Evolutionary conservation across 2,797 vertebrate species (phyloP).

Genomic region (Lemur catta): DNA sequence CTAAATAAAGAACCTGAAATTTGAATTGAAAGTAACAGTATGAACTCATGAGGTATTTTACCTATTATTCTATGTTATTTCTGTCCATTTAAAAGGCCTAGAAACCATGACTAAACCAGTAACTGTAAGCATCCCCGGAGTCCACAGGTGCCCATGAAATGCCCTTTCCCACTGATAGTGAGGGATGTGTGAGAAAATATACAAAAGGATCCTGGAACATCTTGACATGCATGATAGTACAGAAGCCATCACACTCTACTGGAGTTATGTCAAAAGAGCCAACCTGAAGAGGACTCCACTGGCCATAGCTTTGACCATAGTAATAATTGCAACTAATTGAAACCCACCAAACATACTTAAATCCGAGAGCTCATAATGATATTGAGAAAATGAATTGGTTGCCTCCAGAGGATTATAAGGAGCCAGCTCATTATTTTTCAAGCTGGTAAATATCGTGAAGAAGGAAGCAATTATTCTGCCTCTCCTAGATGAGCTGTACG

Average conservation of each 20-base stretch:
- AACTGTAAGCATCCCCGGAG: background rate
- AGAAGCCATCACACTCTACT: accelerated
- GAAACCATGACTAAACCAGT: background rate
- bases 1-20: slow-evolving; percentile 17
- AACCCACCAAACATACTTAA: background rate
- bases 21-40: slow-evolving; percentile 10
- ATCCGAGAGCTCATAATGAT: background rate
- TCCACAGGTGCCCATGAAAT: background rate
- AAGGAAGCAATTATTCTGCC: background rate
- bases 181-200: background rate
- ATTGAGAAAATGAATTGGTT: background rate
- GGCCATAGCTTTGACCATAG: background rate
- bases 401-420: background rate
- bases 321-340: background rate
- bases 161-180: background rate
- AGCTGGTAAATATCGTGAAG: background rate
- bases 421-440: background rate
- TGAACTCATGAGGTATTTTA: background rate
- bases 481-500: background rate
- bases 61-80: background rate
- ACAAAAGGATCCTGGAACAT: background rate
- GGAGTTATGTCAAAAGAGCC: background rate
- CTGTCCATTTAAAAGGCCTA: background rate
- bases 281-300: background rate
- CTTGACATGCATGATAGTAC: background rate